Percentiles rank a stretch among this genome's conserved stretches.
Evolutionary conservation across 2,797 vertebrate species (phyloP).

Genomic region (Borostomias antarcticus): DNA sequence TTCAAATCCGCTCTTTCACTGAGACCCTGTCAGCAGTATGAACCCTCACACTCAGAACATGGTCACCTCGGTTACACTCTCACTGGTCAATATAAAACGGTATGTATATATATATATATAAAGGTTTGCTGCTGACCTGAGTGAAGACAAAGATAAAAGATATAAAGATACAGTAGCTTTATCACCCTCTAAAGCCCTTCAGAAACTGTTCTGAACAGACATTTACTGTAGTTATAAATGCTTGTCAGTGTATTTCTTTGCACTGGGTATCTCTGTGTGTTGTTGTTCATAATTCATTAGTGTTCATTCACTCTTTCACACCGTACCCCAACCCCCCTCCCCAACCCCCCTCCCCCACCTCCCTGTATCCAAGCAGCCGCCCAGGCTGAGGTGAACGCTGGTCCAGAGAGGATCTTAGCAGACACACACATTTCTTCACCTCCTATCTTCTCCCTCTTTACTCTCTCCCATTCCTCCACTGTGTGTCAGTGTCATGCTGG

Average conservation of each 20-base stretch:
- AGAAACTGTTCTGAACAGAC: not conserved
- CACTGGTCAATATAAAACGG: too few relatives aligned
- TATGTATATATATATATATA: not conserved
- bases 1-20: conserved; percentile 49
- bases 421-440: not conserved
- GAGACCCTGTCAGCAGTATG: conserved; percentile 46
- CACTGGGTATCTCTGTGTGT: not conserved
- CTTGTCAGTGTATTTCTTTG: not conserved
- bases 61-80: not conserved
- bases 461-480: not conserved
- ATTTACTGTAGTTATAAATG: too few relatives aligned
- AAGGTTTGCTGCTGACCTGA: not conserved
- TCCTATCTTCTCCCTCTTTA: not conserved
- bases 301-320: not conserved
- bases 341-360: too few relatives aligned
- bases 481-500: not conserved
- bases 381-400: not conserved
- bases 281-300: not conserved
- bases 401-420: not conserved
- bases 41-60: not conserved
- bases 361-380: not conserved
- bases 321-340: too few relatives aligned
- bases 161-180: not conserved
- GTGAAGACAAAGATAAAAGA: not conserved
- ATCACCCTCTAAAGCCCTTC: not conserved